Evolutionary conservation across 2,113 vertebrate genomes (phyloP), one percentile per base, ranked within the genome.

Genomic region (Myotis yumanensis): DNA sequence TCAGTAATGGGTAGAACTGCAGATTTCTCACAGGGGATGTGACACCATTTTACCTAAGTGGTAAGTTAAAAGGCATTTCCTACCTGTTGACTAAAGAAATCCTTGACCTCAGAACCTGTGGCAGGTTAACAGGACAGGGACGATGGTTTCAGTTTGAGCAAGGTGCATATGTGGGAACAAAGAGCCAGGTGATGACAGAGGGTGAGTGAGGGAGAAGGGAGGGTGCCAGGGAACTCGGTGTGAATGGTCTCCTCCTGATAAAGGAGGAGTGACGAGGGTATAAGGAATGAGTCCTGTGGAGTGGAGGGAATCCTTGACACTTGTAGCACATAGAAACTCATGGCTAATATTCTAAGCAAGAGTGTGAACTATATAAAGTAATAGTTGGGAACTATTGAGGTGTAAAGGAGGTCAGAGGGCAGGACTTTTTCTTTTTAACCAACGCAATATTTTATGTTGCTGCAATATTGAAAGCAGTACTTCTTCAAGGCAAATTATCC

Each of bases 261-360:
- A 48, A 52, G 40, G 22, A 5, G 22, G 28, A 72, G 15, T 20
- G 5, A n/a, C 3, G 15, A 17, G 18, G 57, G 11, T 0, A 1
- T 11, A 4, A n/a, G 51, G 25, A 6, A 28, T 22, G 15, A 51
- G 35, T 20, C 2, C 4, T 15, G 6, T 11, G 59, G 59, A 48
- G 32, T 43, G 52, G n/a, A 12, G 59, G 3, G 18, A n/a, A 73
- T 35, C 16, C 20, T 46, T 28, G 23, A 15, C 48, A 66, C 7
- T 4, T 46, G 7, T 5, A 40, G 62, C 52, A 62, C 30, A 14
- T 16, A n/a, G 71, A n/a, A 1, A 2, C 40, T 28, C 20, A 3
- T 2, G 46, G 71, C 15, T 1, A 48, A 43, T 2, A 2, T 1
- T 15, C 7, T 43, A 4, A 18, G 2, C 0, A n/a, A n/a, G 2